Conservation (phyloP, 2,113 vertebrate species). For the Ahaetulla prasina region DNA sequence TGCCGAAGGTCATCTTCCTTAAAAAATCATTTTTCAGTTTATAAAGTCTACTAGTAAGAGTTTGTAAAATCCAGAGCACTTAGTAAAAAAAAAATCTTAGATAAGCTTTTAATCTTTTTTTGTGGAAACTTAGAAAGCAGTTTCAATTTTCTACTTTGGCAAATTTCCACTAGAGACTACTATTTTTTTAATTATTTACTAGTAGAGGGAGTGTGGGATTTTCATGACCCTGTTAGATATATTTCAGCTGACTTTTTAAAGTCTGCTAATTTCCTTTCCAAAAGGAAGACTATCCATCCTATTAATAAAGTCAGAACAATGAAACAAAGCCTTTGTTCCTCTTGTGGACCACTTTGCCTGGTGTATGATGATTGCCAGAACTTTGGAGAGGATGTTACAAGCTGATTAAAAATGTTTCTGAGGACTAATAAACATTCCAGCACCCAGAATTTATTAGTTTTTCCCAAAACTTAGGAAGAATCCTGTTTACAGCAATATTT, state of each 20-base stretch:
- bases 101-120: slow-evolving; percentile 14
- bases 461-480: slow-evolving; percentile 6
- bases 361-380: slow-evolving; percentile 8
- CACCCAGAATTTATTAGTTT: slow-evolving; percentile 30
- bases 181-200: slow-evolving; percentile 29
- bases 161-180: slow-evolving; percentile 21
- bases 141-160: slow-evolving; percentile 36
- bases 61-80: slow-evolving; percentile 19
- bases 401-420: slow-evolving; percentile 31
- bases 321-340: slow-evolving; percentile 20
- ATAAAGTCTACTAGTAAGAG: slow-evolving; percentile 21
- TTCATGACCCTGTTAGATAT: slow-evolving; percentile 49
- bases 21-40: slow-evolving; percentile 13
- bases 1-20: not conserved
- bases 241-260: slow-evolving; percentile 46
- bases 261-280: slow-evolving; percentile 49
- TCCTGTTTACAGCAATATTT: not conserved
- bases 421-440: slow-evolving; percentile 28
- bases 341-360: not conserved
- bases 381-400: slow-evolving; percentile 19
- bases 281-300: slow-evolving; percentile 30
- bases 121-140: slow-evolving; percentile 35
- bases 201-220: slow-evolving; percentile 43
- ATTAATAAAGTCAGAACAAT: slow-evolving; percentile 20
- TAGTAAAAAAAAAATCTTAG: slow-evolving; percentile 23